phyloP scores from a whole-genome alignment of 2,113 vertebrate species.

The human region DNA sequence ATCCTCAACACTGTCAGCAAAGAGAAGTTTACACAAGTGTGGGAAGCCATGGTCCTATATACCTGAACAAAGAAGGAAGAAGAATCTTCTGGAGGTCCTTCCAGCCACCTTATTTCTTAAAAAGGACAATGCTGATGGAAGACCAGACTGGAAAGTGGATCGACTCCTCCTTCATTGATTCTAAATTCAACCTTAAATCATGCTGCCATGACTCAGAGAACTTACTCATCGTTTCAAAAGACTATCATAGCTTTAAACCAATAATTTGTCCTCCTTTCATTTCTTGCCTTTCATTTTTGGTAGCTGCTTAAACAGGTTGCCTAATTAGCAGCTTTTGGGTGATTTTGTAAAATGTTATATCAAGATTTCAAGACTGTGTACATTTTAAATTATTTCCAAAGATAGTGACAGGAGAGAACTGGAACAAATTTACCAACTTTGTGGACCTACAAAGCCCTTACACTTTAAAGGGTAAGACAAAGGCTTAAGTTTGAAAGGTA shows the following conservation, averaged over 20 bases:
- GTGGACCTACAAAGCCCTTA: slow-evolving; percentile 40
- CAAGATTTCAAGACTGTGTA: slow-evolving; percentile 9
- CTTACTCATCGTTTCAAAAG: not conserved
- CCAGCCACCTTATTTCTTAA: not conserved
- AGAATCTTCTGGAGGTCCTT: not conserved
- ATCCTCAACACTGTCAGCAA: slow-evolving; percentile 89
- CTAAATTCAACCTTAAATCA: not conserved
- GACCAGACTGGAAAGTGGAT: not conserved
- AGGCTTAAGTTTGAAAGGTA: slow-evolving; percentile 45
- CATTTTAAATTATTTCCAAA: slow-evolving; percentile 68
- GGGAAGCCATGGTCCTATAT: slow-evolving; percentile 92
- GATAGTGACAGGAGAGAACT: not conserved
- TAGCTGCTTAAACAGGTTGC: slow-evolving; percentile 14
- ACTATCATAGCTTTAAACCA: not conserved
- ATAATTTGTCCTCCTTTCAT: slow-evolving; percentile 1
- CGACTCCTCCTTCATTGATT: not conserved
- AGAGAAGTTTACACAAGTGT: slow-evolving; percentile 88
- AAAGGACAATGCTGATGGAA: not conserved
- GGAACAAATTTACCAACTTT: slow-evolving; percentile 28
- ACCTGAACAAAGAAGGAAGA: not conserved
- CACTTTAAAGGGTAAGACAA: slow-evolving; percentile 20
- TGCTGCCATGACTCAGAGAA: not conserved
- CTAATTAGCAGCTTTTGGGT: not conserved
- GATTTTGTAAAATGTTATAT: slow-evolving; percentile 46
- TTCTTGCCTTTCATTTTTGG: slow-evolving; percentile 27